Evolutionary conservation across 2,113 vertebrate genomes (phyloP), one percentile per base, ranked within the genome.

Genomic region (Syrmaticus mikado): DNA sequence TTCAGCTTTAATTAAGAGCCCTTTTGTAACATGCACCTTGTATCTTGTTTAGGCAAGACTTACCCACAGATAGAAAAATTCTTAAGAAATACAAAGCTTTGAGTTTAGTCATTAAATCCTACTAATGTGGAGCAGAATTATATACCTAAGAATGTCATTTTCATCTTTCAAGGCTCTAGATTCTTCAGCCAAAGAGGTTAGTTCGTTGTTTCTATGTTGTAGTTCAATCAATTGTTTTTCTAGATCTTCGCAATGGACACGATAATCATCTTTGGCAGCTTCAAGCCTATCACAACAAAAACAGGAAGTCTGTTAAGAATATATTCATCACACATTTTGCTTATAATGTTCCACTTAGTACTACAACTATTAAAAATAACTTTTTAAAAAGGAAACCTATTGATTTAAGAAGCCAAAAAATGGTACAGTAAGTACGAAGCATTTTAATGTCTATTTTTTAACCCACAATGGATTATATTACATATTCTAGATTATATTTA

Each of bases 201-300:
- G 97, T 89, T 99, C 99, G 70, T 99, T 98, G 32, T 99, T 99
- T 48, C 99, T 98, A 45, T 99, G 99, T 62, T 99, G 99, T 85
- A 99, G 97, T 88, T 99, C 99, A 79, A 99, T 98, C 75, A 99
- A 82, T 73, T 99, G 99, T 87, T 99, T 99, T 97, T 99, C 99
- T 89, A 99, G 95, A 84, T 99, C 99, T 96, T 99, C 99, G 95
- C 99, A 99, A 95, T 99, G 99, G 96, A 98, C 98, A 71, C 99
- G 98, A 96, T 99, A 99, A 96, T 99, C 99, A 94, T 99, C 99
- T 96, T 99, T 99, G 62, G 99, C 99, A 77, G 99, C 98, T 97
- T 99, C 99, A 92, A 99, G 98, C 94, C 99, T 99, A 75, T 5
- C 38, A 89, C 65, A 93, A 24, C 34, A 85, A 76, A 91, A 84